Conservation (phyloP, 2,797 vertebrate species). For the Atherinosoma microstoma region DNA sequence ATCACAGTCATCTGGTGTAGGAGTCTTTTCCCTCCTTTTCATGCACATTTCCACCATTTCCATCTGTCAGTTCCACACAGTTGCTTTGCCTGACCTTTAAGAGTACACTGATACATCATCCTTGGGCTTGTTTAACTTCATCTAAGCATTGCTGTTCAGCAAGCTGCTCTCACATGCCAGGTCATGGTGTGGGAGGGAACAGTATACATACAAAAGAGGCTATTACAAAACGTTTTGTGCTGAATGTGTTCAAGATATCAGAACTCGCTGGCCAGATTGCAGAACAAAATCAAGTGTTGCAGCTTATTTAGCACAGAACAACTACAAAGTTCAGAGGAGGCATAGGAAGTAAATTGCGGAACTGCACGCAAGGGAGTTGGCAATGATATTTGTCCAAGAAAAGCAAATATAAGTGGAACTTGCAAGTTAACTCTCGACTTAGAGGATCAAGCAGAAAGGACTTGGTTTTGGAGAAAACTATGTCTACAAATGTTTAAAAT, state of each 20-base stretch:
- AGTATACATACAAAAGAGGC: conserved; percentile 13
- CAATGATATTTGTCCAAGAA: background rate
- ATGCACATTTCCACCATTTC: conserved; percentile 14
- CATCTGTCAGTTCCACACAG: conserved; percentile 30
- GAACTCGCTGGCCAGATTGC: conserved; percentile 11
- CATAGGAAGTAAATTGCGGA: conserved; percentile 1
- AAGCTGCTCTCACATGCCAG: conserved; percentile 22
- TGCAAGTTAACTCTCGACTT: background rate
- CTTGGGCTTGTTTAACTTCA: conserved; percentile 44
- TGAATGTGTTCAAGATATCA: conserved; percentile 5
- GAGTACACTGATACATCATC: conserved; percentile 34
- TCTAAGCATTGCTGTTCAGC: conserved; percentile 28
- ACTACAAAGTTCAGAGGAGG: background rate
- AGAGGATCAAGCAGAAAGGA: background rate
- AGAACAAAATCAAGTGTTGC: background rate
- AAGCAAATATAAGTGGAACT: background rate
- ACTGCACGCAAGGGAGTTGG: conserved; percentile 3
- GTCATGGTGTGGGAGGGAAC: conserved; percentile 31
- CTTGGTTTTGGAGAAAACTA: background rate
- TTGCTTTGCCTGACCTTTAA: conserved; percentile 22
- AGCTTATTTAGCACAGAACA: background rate
- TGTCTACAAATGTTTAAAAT: background rate
- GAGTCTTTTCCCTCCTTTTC: conserved; percentile 17
- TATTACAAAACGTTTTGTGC: conserved; percentile 24
- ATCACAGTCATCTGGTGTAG: conserved; percentile 23